Evolutionary conservation across 2,888 invertebrate species (phyloP).

Genomic region (Cantharis nigra): DNA sequence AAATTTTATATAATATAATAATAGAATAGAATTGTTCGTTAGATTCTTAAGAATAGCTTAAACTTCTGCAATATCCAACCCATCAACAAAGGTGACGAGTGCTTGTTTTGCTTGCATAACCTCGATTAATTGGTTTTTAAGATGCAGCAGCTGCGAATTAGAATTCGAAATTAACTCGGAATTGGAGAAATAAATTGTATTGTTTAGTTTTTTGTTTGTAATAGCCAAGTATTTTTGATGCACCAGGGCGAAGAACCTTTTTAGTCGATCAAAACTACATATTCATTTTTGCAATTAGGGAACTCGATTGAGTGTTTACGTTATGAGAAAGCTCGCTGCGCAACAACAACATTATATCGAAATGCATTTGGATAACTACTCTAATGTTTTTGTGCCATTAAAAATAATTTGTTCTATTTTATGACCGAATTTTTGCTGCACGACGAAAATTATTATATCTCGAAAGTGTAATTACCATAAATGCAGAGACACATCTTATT

Average conservation of each 20-base stretch:
- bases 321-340: background rate
- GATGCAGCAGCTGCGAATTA: background rate
- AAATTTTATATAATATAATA: no score
- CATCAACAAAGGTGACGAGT: background rate
- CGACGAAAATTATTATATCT: background rate
- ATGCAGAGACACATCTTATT: background rate
- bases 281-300: background rate
- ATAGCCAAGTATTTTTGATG: no score
- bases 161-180: background rate
- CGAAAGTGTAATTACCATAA: conserved; percentile 11
- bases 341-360: background rate
- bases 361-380: background rate
- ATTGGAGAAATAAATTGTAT: background rate
- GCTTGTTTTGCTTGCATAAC: background rate
- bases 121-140: background rate
- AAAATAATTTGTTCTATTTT: background rate
- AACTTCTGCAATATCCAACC: background rate
- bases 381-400: background rate
- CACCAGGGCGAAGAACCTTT: background rate
- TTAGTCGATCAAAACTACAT: background rate
- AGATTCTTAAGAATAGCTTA: background rate
- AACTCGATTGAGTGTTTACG: no score
- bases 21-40: no score
- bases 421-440: background rate
- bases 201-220: background rate